Evolutionary conservation across 92 coral and sea anemone genomes (phyloP).

Genomic region (Umimayanthus chanpuru): DNA sequence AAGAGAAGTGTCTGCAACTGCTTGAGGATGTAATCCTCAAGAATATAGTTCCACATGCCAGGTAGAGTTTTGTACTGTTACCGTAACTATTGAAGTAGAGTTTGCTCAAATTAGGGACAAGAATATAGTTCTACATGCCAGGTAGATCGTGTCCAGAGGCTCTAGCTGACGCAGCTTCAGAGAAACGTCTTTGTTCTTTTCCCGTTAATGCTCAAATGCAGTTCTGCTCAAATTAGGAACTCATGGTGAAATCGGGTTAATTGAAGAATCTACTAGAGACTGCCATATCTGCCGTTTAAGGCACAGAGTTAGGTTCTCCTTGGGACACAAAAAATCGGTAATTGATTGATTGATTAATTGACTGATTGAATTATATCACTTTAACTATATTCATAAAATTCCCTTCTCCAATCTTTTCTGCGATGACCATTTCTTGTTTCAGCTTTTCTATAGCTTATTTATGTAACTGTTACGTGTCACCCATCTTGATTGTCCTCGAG

Average conservation of each 20-base stretch:
- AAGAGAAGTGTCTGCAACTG: slow-evolving; percentile 85
- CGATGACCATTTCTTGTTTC: slow-evolving; percentile 1
- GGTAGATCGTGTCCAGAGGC: slow-evolving; percentile 20
- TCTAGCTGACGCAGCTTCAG: background rate
- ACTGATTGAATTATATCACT: background rate
- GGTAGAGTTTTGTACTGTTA: slow-evolving; percentile 25
- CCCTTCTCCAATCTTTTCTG: background rate
- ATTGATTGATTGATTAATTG: background rate
- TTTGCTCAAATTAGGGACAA: background rate
- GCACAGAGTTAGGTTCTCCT: background rate
- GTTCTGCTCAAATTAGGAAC: background rate
- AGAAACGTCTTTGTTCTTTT: background rate
- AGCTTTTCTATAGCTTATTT: background rate
- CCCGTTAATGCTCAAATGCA: background rate
- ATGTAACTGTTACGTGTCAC: too few species aligned
- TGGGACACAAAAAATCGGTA: background rate
- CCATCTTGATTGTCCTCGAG: too few species aligned
- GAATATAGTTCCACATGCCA: slow-evolving; percentile 73
- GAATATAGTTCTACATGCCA: slow-evolving; percentile 71
- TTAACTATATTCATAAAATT: too few species aligned
- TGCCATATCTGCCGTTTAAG: background rate
- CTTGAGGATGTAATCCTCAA: slow-evolving; percentile 81
- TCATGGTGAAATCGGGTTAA: background rate
- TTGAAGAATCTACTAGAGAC: background rate
- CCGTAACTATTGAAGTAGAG: too few species aligned